Percentiles rank a stretch among this genome's conserved stretches.
Evolutionary conservation across 2,888 invertebrate species (phyloP).

Genomic region (Lasioglossum zephyrum): DNA sequence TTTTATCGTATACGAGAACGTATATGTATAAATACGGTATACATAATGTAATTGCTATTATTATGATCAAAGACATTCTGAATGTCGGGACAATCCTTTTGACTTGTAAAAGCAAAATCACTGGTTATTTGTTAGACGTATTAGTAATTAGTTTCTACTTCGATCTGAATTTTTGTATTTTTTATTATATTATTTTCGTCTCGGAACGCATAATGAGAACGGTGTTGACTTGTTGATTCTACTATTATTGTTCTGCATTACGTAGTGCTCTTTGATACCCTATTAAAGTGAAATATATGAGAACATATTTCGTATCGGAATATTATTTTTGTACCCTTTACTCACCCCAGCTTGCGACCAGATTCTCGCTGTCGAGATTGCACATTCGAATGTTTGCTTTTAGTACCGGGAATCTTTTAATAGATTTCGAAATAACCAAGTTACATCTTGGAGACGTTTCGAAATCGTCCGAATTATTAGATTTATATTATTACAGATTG

Average conservation of each 20-base stretch:
- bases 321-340: background rate
- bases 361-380: background rate
- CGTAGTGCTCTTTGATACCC: conserved; percentile 60
- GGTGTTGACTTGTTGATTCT: conserved; percentile 63
- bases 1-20: conserved; percentile 60
- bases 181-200: conserved; percentile 35
- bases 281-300: conserved; percentile 64
- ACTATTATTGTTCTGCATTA: conserved; percentile 69
- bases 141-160: conserved; percentile 48
- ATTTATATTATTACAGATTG: background rate
- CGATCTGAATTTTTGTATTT: conserved; percentile 38
- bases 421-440: background rate
- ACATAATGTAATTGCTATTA: conserved; percentile 49
- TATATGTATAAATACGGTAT: conserved; percentile 51
- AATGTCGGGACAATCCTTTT: conserved; percentile 54
- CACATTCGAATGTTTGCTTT: background rate
- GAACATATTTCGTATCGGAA: conserved; percentile 65
- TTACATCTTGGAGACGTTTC: background rate
- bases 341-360: background rate
- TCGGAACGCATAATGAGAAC: conserved; percentile 39
- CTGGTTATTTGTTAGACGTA: conserved; percentile 39
- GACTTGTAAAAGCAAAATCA: conserved; percentile 58
- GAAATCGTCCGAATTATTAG: background rate
- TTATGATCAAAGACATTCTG: conserved; percentile 46
- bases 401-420: background rate